Base-by-base conservation (phyloP, 1,140 invertebrate species). In the Ptiloglossa arizonensis region DNA sequence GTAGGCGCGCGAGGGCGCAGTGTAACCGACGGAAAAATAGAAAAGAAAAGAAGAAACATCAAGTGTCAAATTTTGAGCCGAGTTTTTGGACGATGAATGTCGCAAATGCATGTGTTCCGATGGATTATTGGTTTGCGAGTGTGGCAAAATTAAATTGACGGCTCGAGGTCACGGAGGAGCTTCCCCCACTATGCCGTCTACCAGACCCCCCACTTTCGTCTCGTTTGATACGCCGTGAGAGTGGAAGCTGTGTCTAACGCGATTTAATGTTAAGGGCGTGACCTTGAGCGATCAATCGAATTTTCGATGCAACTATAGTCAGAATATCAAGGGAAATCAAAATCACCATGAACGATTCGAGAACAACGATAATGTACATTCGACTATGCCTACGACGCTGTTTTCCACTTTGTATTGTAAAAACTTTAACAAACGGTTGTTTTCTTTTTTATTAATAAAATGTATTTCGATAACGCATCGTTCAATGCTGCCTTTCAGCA, bases 371-470 rank as follows among this genome's bases (percentile, higher is more conserved):
- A 62, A n/a, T 62, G 59, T 76, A 59, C 41, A 64, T 74, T 72
- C 62, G 74, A 75, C 29, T 32, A 81, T 50, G 77, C 69, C 54
- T 80, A 71, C 67, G 32, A 85, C 57, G 52, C 66, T 83, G 74
- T 80, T 86, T 82, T 76, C 46, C 64, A 78, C 63, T 70, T 57
- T 85, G 72, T 82, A 72, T 80, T 85, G 81, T 86, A 82, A 86
- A 86, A 84, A 85, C 74, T 80, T 86, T 86, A 85, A 85, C 83
- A 80, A 73, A 80, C 80, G 78, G 70, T 85, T 83, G 77, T 86
- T 83, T 86, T 79, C 35, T 59, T 64, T 79, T 81, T 81, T 86
- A 84, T 84, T 84, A 85, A 85, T 85, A 85, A 85, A 85, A 85
- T 75, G 69, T 86, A 86, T 77, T 71, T 75, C 62, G 41, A 69